A percentile compares a stretch with the other conserved stretches of the same genome.
Conservation (phyloP, 1,140 invertebrate species). For the Drosophila setifemur region DNA sequence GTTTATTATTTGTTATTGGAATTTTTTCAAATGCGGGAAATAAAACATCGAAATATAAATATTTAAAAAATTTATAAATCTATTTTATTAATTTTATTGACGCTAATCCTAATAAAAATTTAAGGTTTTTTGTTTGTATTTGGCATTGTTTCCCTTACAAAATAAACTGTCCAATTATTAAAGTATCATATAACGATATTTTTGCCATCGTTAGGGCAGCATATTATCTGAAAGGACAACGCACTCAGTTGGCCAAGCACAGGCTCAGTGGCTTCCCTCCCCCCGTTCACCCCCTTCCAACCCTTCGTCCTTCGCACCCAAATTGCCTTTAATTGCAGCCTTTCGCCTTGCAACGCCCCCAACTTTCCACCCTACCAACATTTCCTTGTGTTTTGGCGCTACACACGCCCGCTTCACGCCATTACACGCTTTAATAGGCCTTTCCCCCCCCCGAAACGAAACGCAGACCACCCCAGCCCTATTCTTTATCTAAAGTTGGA, state of each 20-base stretch:
- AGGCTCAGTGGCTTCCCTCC: slow-evolving; percentile 22
- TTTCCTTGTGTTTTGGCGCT: slow-evolving; percentile 40
- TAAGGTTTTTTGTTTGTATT: too few relatives aligned
- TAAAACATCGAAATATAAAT: too few relatives aligned
- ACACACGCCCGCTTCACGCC: slow-evolving; percentile 67
- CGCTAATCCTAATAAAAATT: too few relatives aligned
- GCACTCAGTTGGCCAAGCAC: slow-evolving; percentile 49
- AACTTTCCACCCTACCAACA: slow-evolving; percentile 36
- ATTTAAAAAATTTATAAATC: too few relatives aligned
- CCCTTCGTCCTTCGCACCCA: slow-evolving; percentile 13
- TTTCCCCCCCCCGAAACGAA: slow-evolving; percentile 6
- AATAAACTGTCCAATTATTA: background rate
- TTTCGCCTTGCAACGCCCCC: slow-evolving; percentile 51
- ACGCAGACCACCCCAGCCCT: slow-evolving; percentile 1
- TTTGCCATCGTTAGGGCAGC: slow-evolving; percentile 9
- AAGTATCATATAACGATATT: background rate
- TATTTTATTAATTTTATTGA: too few relatives aligned
- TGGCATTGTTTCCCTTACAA: background rate
- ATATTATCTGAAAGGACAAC: slow-evolving; percentile 70
- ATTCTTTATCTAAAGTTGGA: slow-evolving; percentile 2
- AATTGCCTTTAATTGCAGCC: slow-evolving; percentile 78
- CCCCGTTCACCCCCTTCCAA: background rate
- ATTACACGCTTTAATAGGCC: slow-evolving; percentile 79
- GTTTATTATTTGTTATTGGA: too few relatives aligned
- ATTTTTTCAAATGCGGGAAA: too few relatives aligned